These are phyloP conservation scores for Lagopus muta DNA, from an alignment of 2,113 vertebrate genomes.

Conservation along the genomic window DNA sequence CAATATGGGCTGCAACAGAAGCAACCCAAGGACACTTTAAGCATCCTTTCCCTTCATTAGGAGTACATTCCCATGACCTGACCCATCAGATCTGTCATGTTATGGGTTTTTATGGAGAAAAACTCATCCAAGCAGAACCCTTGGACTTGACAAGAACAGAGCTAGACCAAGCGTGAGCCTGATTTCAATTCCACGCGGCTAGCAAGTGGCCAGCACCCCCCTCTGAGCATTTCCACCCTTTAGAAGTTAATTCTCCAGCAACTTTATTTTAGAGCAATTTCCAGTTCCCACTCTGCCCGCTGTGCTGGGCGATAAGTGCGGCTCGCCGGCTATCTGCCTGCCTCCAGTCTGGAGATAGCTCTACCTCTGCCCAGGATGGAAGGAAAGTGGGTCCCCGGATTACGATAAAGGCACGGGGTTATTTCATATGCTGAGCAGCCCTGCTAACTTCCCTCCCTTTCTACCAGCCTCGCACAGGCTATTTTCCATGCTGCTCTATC, in stretches of 20 bases:
- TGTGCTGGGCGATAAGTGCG: constrained; percentile 6
- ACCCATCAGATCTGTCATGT: background rate
- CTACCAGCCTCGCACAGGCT: constrained; percentile 16
- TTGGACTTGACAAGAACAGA: background rate
- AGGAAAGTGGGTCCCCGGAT: constrained; percentile 44
- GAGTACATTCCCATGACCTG: accelerated
- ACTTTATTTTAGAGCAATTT: constrained; percentile 76
- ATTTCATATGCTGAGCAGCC: constrained; percentile 64
- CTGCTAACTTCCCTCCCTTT: background rate
- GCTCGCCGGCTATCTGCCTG: constrained; percentile 47
- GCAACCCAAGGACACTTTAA: background rate
- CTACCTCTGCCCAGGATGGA: constrained; percentile 42
- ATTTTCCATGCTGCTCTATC: constrained; percentile 74
- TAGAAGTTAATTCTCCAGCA: constrained; percentile 74
- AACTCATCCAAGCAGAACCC: background rate
- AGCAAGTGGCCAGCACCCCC: background rate
- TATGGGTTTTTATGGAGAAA: background rate
- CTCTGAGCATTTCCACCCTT: constrained; percentile 7
- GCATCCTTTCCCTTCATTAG: background rate
- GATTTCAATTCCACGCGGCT: background rate
- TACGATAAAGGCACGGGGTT: constrained; percentile 61
- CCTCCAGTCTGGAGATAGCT: constrained; percentile 49
- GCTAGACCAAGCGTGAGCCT: background rate
- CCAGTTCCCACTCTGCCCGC: constrained; percentile 62
- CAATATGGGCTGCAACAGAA: background rate